A percentile compares a stretch with the other conserved stretches of the same genome.
Conservation (phyloP, 2,888 invertebrate genomes). For the Drosophila leonis region DNA sequence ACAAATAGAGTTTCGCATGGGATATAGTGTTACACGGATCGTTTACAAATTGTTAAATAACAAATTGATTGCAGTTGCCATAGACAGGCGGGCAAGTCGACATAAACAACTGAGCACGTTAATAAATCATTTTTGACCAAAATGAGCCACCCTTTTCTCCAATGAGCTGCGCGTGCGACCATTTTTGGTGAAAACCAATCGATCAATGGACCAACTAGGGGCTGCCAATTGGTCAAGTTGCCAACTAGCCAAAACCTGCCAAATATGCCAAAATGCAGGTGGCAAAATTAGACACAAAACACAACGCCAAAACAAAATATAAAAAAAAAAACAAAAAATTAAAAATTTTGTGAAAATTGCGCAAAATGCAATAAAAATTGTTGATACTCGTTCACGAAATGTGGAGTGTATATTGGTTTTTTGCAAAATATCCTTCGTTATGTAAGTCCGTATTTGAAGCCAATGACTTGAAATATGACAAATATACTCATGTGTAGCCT, state of each 20-base stretch:
- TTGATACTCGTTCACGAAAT: not conserved
- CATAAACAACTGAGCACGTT: slow-evolving; percentile 74
- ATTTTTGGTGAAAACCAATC: slow-evolving; percentile 79
- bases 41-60: slow-evolving; percentile 74
- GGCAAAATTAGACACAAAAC: slow-evolving; percentile 80
- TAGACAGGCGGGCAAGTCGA: slow-evolving; percentile 45
- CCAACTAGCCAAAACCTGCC: slow-evolving; percentile 51
- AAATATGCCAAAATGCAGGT: slow-evolving; percentile 80
- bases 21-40: slow-evolving; percentile 65
- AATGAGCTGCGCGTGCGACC: slow-evolving; percentile 61
- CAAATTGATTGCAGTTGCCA: slow-evolving; percentile 75
- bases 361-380: slow-evolving; percentile 49
- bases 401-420: not conserved
- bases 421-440: not conserved
- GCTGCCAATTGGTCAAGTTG: slow-evolving; percentile 56
- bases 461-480: not conserved
- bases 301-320: slow-evolving; percentile 54
- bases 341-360: slow-evolving; percentile 52
- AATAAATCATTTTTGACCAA: slow-evolving; percentile 79
- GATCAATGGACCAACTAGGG: slow-evolving; percentile 71
- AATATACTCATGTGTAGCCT: not conserved
- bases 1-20: slow-evolving; percentile 34
- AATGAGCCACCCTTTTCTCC: slow-evolving; percentile 68
- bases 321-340: slow-evolving; percentile 15
- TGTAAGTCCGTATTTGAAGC: not conserved